Evolutionary conservation across 2,888 invertebrate genomes (phyloP).

Genomic region (Ormyrus labotus): DNA sequence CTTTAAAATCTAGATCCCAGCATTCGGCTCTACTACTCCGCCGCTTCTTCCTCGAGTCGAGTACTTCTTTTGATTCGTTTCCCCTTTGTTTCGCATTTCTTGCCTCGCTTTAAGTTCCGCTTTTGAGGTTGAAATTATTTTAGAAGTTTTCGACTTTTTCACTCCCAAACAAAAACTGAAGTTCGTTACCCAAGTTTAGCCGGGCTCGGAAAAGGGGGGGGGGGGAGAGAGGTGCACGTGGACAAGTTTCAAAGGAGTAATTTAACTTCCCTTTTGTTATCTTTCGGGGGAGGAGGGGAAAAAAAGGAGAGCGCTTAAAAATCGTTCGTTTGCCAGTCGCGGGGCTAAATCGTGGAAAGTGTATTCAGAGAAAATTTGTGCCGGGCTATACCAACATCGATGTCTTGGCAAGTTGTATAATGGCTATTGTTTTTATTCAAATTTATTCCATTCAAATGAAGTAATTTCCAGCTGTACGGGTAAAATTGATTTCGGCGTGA

Average conservation of each 20-base stretch:
- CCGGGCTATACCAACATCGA: slow-evolving; percentile 14
- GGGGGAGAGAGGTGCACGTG: not conserved
- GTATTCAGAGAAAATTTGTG: slow-evolving; percentile 47
- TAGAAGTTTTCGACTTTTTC: slow-evolving; percentile 40
- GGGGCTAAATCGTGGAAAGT: slow-evolving; percentile 34
- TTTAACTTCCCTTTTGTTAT: slow-evolving; percentile 48
- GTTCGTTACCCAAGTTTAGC: slow-evolving; percentile 39
- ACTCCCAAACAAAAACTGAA: slow-evolving; percentile 43
- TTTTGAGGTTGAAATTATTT: slow-evolving; percentile 47
- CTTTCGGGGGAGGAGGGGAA: not conserved
- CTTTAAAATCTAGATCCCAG: slow-evolving; percentile 23
- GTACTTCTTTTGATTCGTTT: slow-evolving; percentile 32
- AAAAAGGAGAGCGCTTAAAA: slow-evolving; percentile 32
- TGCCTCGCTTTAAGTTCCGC: slow-evolving; percentile 3
- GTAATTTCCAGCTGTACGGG: slow-evolving; percentile 37
- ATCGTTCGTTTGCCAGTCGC: slow-evolving; percentile 41
- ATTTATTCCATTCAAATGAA: slow-evolving; percentile 35
- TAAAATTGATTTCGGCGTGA: slow-evolving; percentile 32
- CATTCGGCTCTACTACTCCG: slow-evolving; percentile 5
- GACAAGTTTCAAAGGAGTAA: slow-evolving; percentile 27
- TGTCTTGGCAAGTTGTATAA: slow-evolving; percentile 32
- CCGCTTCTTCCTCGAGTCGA: slow-evolving; percentile 2
- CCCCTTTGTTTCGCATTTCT: slow-evolving; percentile 1
- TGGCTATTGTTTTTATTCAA: slow-evolving; percentile 46
- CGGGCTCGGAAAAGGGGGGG: not conserved